A percentile compares a stretch with the other conserved stretches of the same genome.
Conservation (phyloP, 2,113 vertebrate genomes). For the Channa maculata region DNA sequence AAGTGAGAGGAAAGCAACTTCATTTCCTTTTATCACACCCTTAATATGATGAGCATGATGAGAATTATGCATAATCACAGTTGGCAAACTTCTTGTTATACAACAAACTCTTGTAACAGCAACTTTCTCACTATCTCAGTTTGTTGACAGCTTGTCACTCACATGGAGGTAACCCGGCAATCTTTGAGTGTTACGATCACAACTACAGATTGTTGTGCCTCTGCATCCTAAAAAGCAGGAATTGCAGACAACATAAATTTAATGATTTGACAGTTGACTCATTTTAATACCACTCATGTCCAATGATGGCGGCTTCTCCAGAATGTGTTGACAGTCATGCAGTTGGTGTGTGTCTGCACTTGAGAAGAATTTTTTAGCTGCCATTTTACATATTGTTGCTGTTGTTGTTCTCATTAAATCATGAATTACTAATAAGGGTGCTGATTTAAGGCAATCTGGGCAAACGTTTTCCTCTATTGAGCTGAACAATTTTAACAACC, state of each 20-base stretch:
- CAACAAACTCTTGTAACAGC: slow-evolving; percentile 1
- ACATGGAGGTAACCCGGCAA: slow-evolving; percentile 3
- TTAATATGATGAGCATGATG: background rate
- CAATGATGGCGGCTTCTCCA: slow-evolving; percentile 5
- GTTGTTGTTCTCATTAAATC: background rate
- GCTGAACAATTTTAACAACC: slow-evolving; percentile 5
- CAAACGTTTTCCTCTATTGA: background rate
- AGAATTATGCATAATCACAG: slow-evolving; percentile 1
- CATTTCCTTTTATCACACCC: background rate
- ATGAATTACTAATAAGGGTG: background rate
- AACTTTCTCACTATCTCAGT: slow-evolving; percentile 4
- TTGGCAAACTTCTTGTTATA: background rate
- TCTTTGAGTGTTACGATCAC: slow-evolving; percentile 29
- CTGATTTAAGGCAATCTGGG: background rate
- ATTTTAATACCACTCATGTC: slow-evolving; percentile 48
- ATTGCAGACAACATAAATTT: slow-evolving; percentile 43
- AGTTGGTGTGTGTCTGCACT: slow-evolving; percentile 14
- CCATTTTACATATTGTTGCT: background rate
- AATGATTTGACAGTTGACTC: slow-evolving; percentile 65
- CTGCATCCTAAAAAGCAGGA: slow-evolving; percentile 26
- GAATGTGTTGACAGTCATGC: slow-evolving; percentile 22
- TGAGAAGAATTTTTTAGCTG: background rate
- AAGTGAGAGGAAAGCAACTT: background rate
- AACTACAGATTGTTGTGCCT: slow-evolving; percentile 58
- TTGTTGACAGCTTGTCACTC: slow-evolving; percentile 40